phyloP scores from a whole-genome alignment of 1,140 invertebrate genomes.

The Phocides pigmalion region DNA sequence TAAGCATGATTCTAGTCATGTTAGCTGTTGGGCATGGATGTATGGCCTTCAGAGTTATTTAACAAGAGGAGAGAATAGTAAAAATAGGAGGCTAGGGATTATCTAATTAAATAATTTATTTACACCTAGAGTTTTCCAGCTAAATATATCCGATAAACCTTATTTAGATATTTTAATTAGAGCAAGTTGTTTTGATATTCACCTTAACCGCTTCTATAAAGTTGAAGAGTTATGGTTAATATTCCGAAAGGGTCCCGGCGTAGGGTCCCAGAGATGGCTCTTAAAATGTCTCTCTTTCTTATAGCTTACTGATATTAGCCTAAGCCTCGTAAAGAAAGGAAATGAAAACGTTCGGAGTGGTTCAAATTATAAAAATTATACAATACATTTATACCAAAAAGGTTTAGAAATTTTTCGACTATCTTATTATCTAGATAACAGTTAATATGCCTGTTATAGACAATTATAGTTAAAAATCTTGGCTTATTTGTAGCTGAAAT shows the following conservation, averaged over 20 bases:
- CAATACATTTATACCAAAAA: not conserved
- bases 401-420: not conserved
- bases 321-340: constrained; percentile 6
- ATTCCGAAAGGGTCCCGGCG: constrained; percentile 14
- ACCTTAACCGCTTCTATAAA: constrained; percentile 30
- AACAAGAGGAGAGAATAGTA: too few species aligned
- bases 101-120: too few species aligned
- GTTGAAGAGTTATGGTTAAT: constrained; percentile 26
- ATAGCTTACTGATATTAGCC: constrained; percentile 28
- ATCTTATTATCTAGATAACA: too few species aligned
- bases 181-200: constrained; percentile 24
- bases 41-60: too few species aligned
- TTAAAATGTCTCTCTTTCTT: constrained; percentile 33
- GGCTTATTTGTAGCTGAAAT: too few species aligned
- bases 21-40: too few species aligned
- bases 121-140: too few species aligned
- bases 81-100: too few species aligned
- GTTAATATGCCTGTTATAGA: too few species aligned
- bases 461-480: too few species aligned
- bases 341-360: not conserved
- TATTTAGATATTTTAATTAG: constrained; percentile 21
- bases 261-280: constrained; percentile 11
- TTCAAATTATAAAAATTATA: not conserved
- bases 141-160: not conserved
- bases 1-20: too few species aligned